Base-by-base conservation (phyloP, 2,113 vertebrate species). In the Phrynosoma platyrhinos region DNA sequence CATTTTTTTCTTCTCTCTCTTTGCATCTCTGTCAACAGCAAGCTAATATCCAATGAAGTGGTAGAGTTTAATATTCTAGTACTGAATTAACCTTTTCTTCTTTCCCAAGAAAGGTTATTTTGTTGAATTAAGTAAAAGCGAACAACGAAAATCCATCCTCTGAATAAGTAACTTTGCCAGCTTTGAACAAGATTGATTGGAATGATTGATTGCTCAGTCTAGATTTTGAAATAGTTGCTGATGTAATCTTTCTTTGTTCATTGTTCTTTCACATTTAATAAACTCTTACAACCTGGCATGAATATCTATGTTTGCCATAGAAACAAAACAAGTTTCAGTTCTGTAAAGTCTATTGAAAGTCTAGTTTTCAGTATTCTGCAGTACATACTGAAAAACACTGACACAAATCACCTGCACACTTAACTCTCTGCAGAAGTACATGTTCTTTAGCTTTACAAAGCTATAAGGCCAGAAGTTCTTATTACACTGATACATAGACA, bases 21-120 rank as follows among this genome's bases (percentile, higher is more conserved):
- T 69, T 64, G 12, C 42, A 71, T 86, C n/a, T 71, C 79, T 71
- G 64, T 86, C 66, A 55, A 71, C 47, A 79, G 16, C 64, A 86
- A n/a, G 23, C 64, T 79, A 79, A 86, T 79, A 71, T 71, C 47
- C 66, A 69, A 13, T 69, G 85, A 80, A 86, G 66, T 52, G 78
- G 55, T 30, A 52, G 64, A 71, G 47, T 86, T 86, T 66, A 79
- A 86, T 68, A 62, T 86, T 86, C 76, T 86, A 40, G 62, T 32
- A 79, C 76, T 69, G 64, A 86, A 69, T 86, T 86, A 86, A 86
- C 75, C 85, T 86, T 86, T 86, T 79, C 76, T 71, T 79, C 47
- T 86, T 23, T 86, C 76, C 9, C 18, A 79, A 86, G 76, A 55
- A 79, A 79, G 85, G 85, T 86, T 71, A 79, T 13, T 71, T 79